These are phyloP conservation scores for Rhabdomys pumilio DNA, from an alignment of 2,797 vertebrate genomes.

Conservation along the genomic window DNA sequence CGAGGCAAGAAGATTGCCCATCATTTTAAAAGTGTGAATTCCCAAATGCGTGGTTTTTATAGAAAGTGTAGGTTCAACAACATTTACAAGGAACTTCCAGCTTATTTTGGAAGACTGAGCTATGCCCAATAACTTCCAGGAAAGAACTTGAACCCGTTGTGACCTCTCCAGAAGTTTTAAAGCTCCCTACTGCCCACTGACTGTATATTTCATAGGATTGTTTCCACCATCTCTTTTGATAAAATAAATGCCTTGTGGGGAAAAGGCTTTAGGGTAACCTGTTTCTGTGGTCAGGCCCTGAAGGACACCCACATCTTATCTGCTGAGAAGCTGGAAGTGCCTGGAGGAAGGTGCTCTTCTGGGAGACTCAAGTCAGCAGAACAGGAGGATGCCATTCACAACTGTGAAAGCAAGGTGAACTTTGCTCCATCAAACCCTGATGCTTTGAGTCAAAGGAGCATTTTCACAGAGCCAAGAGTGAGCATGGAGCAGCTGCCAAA, in stretches of 20 bases:
- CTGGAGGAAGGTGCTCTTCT: neutral
- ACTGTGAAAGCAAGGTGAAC: neutral
- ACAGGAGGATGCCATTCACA: fast-evolving
- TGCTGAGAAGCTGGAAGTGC: neutral
- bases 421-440: neutral
- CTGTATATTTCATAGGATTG: neutral
- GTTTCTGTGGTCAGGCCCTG: neutral
- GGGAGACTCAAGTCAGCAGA: neutral
- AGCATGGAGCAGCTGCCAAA: fast-evolving
- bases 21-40: neutral
- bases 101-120: neutral
- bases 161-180: neutral
- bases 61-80: fast-evolving
- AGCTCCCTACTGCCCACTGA: neutral
- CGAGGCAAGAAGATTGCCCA: neutral
- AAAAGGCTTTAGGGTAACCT: neutral
- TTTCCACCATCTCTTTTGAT: neutral
- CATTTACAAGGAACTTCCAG: neutral
- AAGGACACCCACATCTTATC: neutral
- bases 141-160: neutral
- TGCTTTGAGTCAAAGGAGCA: neutral
- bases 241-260: neutral
- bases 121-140: neutral
- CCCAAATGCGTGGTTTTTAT: neutral
- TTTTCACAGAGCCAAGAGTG: neutral